Evolutionary conservation across 2,888 invertebrate genomes (phyloP).

Genomic region (Noctua comes): DNA sequence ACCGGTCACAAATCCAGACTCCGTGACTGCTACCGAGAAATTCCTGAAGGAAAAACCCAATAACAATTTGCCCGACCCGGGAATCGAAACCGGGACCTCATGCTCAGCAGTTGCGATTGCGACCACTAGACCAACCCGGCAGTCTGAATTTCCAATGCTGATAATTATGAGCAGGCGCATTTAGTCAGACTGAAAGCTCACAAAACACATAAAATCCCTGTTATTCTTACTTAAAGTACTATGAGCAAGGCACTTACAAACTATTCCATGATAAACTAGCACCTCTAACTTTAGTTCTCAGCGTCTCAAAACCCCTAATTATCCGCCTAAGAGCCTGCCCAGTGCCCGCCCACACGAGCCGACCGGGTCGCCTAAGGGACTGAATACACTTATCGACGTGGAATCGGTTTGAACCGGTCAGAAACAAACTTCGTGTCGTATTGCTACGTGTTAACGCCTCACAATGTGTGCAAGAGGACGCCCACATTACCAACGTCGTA

Average conservation of each 20-base stretch:
- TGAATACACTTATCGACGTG: neutral
- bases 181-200: neutral
- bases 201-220: neutral
- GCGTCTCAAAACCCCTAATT: conserved; percentile 18
- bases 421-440: neutral
- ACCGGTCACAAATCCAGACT: neutral
- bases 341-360: conserved; percentile 16
- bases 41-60: too few species aligned
- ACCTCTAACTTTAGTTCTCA: conserved; percentile 18
- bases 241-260: neutral
- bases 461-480: neutral
- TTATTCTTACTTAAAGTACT: neutral
- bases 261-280: conserved; percentile 20
- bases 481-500: too few species aligned
- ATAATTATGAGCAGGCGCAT: neutral
- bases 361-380: neutral
- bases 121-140: neutral
- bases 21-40: neutral
- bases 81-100: neutral
- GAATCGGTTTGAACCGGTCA: neutral
- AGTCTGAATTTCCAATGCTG: neutral
- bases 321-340: conserved; percentile 24
- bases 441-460: neutral
- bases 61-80: too few species aligned
- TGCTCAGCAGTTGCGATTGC: too few species aligned